Conservation (phyloP, 2,797 vertebrate species). For the Pogoniulus pusillus region DNA sequence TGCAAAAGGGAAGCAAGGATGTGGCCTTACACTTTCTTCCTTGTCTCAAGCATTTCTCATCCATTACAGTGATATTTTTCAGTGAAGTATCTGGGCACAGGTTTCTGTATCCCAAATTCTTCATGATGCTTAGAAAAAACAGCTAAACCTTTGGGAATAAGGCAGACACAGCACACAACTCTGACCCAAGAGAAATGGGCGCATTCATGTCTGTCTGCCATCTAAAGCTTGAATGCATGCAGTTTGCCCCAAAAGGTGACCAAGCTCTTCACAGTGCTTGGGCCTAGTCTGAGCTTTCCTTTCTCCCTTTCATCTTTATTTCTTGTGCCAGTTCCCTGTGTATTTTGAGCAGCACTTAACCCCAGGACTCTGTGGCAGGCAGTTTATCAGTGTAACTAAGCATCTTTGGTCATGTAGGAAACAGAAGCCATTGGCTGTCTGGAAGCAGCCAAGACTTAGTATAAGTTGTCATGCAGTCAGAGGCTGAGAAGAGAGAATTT, state of each 20-base stretch:
- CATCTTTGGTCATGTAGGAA: neutral
- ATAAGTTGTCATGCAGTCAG: neutral
- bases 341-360: conserved; percentile 29
- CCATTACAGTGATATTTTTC: neutral
- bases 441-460: neutral
- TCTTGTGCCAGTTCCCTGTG: neutral
- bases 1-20: neutral
- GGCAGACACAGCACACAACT: neutral
- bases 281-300: neutral
- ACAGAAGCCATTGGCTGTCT: neutral
- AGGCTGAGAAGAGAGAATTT: conserved; percentile 22
- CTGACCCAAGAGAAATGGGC: neutral
- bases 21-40: neutral
- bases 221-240: neutral
- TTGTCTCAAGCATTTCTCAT: neutral
- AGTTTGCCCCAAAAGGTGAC: neutral
- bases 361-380: neutral
- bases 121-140: neutral
- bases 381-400: conserved; percentile 7
- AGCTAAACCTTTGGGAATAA: neutral
- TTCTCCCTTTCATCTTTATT: neutral
- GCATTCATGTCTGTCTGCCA: neutral
- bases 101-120: neutral
- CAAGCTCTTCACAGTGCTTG: neutral
- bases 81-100: neutral